Evolutionary conservation across 2,888 invertebrate species (phyloP).

Genomic region (Flabesymbios commensalis): DNA sequence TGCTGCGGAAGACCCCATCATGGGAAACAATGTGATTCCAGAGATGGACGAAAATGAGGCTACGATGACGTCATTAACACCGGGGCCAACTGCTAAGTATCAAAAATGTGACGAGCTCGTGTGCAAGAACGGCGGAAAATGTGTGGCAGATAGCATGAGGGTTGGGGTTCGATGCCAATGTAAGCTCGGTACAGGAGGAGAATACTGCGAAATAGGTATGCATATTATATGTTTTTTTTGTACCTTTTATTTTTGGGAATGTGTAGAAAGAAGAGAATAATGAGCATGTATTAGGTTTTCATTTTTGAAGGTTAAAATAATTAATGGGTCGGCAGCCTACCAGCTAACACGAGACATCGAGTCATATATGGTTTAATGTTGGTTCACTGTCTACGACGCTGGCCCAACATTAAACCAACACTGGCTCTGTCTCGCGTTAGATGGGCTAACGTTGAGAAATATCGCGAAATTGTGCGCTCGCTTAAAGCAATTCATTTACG

Average conservation of each 20-base stretch:
- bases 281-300: background rate
- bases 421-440: too few species aligned
- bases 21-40: background rate
- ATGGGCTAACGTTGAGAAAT: too few species aligned
- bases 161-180: constrained; percentile 72
- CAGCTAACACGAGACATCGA: too few species aligned
- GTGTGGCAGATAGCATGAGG: constrained; percentile 43
- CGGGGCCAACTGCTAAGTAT: background rate
- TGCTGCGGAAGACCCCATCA: background rate
- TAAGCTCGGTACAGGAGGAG: constrained; percentile 86
- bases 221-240: background rate
- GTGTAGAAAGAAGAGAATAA: background rate
- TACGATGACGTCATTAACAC: too few species aligned
- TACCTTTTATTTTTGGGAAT: background rate
- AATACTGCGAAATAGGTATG: constrained; percentile 78
- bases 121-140: constrained; percentile 32
- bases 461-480: too few species aligned
- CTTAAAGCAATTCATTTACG: too few species aligned
- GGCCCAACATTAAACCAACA: too few species aligned
- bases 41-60: background rate
- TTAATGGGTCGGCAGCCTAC: background rate
- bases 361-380: too few species aligned
- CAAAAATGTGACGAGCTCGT: constrained; percentile 22
- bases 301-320: too few species aligned
- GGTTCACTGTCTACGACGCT: too few species aligned